Conservation (phyloP, 2,113 vertebrate species). For the Albula glossodonta region DNA sequence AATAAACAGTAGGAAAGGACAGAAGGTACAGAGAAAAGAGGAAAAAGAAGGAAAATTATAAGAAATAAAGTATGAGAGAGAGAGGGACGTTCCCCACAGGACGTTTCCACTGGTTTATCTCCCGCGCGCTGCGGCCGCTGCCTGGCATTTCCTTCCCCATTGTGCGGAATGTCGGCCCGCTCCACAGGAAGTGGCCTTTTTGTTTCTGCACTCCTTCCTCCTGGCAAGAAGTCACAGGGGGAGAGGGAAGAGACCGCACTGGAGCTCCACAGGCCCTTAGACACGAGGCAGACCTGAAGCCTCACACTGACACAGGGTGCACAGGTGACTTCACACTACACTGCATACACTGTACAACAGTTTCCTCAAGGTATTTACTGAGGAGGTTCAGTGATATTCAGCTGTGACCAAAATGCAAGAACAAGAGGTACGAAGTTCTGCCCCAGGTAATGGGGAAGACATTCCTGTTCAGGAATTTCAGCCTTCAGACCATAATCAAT, state of each 20-base stretch:
- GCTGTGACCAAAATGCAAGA: too few relatives aligned
- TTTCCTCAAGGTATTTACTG: too few relatives aligned
- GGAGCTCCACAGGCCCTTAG: background rate
- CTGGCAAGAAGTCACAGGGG: conserved; percentile 45
- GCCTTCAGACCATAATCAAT: background rate
- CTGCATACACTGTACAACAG: background rate
- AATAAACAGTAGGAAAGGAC: conserved; percentile 26
- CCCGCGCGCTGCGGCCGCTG: conserved; percentile 48
- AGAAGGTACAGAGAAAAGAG: conserved; percentile 37
- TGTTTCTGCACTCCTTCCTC: conserved; percentile 71
- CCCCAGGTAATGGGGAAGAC: too few relatives aligned
- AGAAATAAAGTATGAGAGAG: conserved; percentile 21
- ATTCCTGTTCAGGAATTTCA: background rate
- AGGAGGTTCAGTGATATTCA: too few relatives aligned
- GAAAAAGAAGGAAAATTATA: conserved; percentile 29
- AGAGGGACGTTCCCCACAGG: background rate
- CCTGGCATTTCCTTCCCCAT: conserved; percentile 63
- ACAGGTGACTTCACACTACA: background rate
- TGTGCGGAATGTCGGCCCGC: conserved; percentile 56
- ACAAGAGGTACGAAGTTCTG: too few relatives aligned
- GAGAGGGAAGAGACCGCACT: conserved; percentile 17
- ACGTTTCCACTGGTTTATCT: conserved; percentile 60
- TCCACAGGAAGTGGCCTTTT: conserved; percentile 66
- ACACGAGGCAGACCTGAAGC: background rate
- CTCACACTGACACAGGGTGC: background rate